Conservation (phyloP, 2,113 vertebrate species). For the Uropsilus gracilis region DNA sequence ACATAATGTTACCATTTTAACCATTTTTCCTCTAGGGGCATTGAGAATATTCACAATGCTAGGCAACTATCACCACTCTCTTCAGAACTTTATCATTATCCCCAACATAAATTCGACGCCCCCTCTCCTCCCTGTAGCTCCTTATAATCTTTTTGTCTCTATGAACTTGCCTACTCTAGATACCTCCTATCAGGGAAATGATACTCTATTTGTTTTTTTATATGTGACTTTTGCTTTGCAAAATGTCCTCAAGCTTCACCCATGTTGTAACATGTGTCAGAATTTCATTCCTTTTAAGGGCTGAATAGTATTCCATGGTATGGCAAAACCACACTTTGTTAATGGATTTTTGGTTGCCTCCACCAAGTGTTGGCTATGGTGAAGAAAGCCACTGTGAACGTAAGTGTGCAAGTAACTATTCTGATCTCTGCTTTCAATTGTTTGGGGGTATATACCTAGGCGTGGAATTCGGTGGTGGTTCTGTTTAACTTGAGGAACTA, state of each 20-base stretch:
- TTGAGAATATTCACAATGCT: neutral
- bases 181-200: neutral
- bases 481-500: neutral
- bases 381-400: neutral
- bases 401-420: neutral
- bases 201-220: neutral
- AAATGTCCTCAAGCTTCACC: neutral
- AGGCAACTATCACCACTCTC: neutral
- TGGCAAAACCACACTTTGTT: neutral
- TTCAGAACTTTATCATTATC: neutral
- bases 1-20: neutral
- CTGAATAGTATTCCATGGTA: neutral
- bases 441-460: neutral
- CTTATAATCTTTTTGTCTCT: neutral
- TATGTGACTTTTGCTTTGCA: neutral
- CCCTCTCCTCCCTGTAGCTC: neutral
- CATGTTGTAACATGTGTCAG: neutral
- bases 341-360: neutral
- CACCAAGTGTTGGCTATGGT: neutral
- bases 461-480: neutral
- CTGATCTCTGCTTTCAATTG: neutral
- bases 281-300: neutral
- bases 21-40: neutral
- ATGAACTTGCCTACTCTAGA: neutral
- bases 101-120: neutral